These are phyloP conservation scores for Corydoras sp. DNA, from an alignment of 2,113 vertebrate species.

Conservation along the genomic window DNA sequence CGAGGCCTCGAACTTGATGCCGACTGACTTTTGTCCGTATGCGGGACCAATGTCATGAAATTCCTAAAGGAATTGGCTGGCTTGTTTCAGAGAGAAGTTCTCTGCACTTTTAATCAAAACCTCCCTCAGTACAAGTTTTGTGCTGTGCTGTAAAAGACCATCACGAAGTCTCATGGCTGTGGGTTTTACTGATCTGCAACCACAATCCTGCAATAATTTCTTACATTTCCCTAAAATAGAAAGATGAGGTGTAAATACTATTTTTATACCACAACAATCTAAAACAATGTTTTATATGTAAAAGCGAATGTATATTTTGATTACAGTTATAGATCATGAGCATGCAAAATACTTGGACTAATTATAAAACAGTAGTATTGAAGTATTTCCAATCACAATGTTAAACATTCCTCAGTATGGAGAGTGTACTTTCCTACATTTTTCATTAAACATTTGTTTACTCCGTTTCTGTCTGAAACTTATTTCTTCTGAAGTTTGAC, in stretches of 20 bases:
- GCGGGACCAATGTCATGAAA: neutral
- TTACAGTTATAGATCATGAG: conserved; percentile 45
- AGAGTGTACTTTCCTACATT: conserved; percentile 38
- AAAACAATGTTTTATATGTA: conserved; percentile 60
- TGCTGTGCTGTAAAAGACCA: neutral
- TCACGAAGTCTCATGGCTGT: neutral
- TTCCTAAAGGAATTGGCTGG: neutral
- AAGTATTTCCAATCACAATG: conserved; percentile 17
- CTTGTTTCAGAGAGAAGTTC: neutral
- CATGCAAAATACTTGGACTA: conserved; percentile 47
- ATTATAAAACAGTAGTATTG: conserved; percentile 28
- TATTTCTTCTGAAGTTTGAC: neutral
- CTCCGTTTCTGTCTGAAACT: conserved; percentile 7
- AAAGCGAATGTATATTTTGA: conserved; percentile 64
- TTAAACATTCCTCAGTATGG: conserved; percentile 34
- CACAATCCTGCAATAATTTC: conserved; percentile 23
- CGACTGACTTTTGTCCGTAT: neutral
- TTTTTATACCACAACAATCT: conserved; percentile 57
- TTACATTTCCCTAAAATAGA: conserved; percentile 15
- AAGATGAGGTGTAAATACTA: conserved; percentile 54
- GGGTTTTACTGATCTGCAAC: neutral
- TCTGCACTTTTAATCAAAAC: neutral
- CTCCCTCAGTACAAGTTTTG: neutral
- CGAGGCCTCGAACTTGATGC: neutral
- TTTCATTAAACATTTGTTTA: conserved; percentile 50